These are phyloP conservation scores for Tachypleus tridentatus DNA, from an alignment of 1,140 invertebrate species.

Conservation along the genomic window DNA sequence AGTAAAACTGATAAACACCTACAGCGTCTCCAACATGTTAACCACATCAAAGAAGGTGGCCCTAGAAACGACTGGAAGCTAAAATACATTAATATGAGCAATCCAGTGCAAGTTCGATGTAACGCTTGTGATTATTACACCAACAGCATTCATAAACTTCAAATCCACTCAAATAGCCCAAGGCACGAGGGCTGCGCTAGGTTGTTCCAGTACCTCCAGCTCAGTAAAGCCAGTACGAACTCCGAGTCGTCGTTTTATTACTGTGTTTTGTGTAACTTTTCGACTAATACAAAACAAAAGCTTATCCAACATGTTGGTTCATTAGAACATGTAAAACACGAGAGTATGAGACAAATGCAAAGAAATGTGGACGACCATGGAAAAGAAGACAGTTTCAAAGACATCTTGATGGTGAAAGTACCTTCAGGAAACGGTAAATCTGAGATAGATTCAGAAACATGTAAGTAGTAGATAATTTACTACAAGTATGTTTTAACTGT, in stretches of 20 bases:
- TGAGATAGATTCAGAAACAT: too few species aligned
- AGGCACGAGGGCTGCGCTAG: conserved; percentile 74
- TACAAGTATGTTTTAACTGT: too few species aligned
- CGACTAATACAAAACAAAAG: conserved; percentile 60
- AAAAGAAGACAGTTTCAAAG: too few species aligned
- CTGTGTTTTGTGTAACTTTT: conserved; percentile 66
- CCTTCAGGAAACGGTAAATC: too few species aligned
- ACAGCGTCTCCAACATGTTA: conserved; percentile 91
- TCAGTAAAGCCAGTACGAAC: too few species aligned
- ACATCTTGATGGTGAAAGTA: too few species aligned
- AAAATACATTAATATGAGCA: conserved; percentile 63
- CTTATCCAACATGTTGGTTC: conserved; percentile 82
- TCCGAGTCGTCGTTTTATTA: not conserved
- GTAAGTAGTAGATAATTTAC: too few species aligned
- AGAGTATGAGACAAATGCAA: conserved; percentile 18
- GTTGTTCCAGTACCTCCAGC: conserved; percentile 75
- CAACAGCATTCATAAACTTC: conserved; percentile 90
- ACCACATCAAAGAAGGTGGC: conserved; percentile 94
- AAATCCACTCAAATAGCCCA: conserved; percentile 75
- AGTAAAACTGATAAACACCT: conserved; percentile 99
- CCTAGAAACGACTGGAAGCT: conserved; percentile 87
- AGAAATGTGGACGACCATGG: conserved; percentile 11
- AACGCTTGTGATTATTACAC: conserved; percentile 96
- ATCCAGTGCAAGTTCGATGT: conserved; percentile 84
- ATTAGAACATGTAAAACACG: conserved; percentile 67